Percentiles rank a stretch among this genome's conserved stretches.
These are phyloP conservation scores for Philaethria dido DNA, from an alignment of 2,888 invertebrate species.

Conservation along the genomic window DNA sequence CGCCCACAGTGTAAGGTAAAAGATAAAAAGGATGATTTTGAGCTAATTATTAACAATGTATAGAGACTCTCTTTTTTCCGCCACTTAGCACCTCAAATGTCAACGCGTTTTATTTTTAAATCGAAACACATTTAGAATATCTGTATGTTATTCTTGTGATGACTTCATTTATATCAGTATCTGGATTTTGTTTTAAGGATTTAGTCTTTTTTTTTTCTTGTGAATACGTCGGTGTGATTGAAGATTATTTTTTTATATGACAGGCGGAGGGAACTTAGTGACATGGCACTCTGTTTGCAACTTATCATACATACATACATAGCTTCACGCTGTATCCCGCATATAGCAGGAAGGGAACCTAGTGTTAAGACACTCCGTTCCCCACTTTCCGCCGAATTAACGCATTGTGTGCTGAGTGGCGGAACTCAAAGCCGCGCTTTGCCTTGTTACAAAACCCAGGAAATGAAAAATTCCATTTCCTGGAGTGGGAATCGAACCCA, in stretches of 20 bases:
- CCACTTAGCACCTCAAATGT: constrained; percentile 74
- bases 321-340: too few relatives aligned
- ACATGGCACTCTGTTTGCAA: too few relatives aligned
- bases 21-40: constrained; percentile 76
- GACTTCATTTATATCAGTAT: constrained; percentile 32
- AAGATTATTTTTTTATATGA: not conserved
- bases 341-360: too few relatives aligned
- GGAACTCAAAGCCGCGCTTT: too few relatives aligned
- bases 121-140: constrained; percentile 46
- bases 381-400: too few relatives aligned
- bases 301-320: too few relatives aligned
- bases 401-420: too few relatives aligned
- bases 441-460: too few relatives aligned
- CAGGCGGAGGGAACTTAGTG: too few relatives aligned
- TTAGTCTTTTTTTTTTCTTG: not conserved
- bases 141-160: constrained; percentile 42
- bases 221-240: not conserved
- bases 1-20: constrained; percentile 63
- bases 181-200: not conserved
- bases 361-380: too few relatives aligned
- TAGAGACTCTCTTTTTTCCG: constrained; percentile 62
- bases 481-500: too few relatives aligned
- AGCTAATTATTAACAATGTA: constrained; percentile 77
- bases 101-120: constrained; percentile 65
- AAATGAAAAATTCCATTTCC: too few relatives aligned